Evolutionary conservation across 2,113 vertebrate genomes (phyloP), one percentile per base, ranked within the genome.

Genomic region (Nasalis larvatus): DNA sequence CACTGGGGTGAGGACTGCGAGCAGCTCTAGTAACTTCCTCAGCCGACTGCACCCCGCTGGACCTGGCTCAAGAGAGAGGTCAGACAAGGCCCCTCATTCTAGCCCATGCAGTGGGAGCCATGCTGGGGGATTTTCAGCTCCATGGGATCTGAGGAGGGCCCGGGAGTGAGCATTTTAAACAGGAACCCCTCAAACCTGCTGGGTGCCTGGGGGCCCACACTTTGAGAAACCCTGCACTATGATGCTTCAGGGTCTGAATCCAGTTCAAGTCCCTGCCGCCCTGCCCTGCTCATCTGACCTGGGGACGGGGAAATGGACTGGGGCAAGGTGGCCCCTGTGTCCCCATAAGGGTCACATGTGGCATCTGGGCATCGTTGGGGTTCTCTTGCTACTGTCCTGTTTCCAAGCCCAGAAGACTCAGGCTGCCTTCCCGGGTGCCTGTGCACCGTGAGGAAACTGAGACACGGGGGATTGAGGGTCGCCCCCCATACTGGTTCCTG

Each of bases 371-470:
- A 3, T 18, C n/a, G 4, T 20, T 37, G 35, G 35, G n/a, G 68
- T 37, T 20, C 35, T 2, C 23, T 8, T 3, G 10, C 42, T 83
- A 63, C 66, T 3, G 0, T 12, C 82, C 30, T 1, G 1, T 58
- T 45, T 56, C 37, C 2, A 2, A 3, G 16, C 45, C 37, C 42
- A 37, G 35, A 35, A n/a, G n/a, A 30, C n/a, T 10, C 17, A 4
- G 32, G 60, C 49, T 11, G 21, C 92, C 69, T 23, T 52, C 91
- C 60, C 6, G 0, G 35, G 60, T 8, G 42, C 30, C 20, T 5
- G 21, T 37, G 25, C 49, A 4, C 49, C 4, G 11, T 11, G 21
- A 74, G 25, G 37, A 45, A 42, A 60, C 68, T 9, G 21, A 76
- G 69, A 69, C 8, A 35, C 9, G 4, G 37, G 56, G 73, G 9